Evolutionary conservation across 2,888 invertebrate genomes (phyloP).

Genomic region (Aleiodes alternator): DNA sequence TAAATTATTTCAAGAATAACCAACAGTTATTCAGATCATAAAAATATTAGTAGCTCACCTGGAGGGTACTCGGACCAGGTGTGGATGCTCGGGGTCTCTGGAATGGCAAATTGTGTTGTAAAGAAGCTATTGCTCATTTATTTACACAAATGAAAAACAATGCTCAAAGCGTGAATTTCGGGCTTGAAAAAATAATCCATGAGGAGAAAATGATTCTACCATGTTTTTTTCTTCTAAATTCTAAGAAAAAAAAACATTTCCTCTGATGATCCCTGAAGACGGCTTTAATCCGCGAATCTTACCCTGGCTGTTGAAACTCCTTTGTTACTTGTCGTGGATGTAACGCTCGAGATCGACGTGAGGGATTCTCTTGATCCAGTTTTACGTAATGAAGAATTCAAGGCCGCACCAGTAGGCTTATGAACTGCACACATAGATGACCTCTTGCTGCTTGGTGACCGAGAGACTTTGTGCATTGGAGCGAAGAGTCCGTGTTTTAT

Average conservation of each 20-base stretch:
- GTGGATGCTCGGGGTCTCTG: conserved; percentile 69
- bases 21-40: neutral
- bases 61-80: conserved; percentile 69
- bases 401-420: conserved; percentile 79
- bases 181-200: conserved; percentile 10
- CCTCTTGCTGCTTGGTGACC: conserved; percentile 86
- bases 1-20: neutral
- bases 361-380: conserved; percentile 91
- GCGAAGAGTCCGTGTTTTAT: conserved; percentile 95
- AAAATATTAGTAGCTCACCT: conserved; percentile 68
- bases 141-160: conserved; percentile 33
- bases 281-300: conserved; percentile 79
- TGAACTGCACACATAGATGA: conserved; percentile 81
- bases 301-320: conserved; percentile 83
- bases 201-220: conserved; percentile 16
- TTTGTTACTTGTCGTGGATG: conserved; percentile 73
- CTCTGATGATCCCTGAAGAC: conserved; percentile 7
- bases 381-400: conserved; percentile 79
- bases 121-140: conserved; percentile 32
- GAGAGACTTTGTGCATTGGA: conserved; percentile 91
- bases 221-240: neutral
- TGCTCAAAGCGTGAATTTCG: neutral
- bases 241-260: neutral
- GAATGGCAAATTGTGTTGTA: conserved; percentile 63
- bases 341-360: conserved; percentile 77